Conservation (phyloP, 2,888 invertebrate genomes). For the Onchidella celtica region DNA sequence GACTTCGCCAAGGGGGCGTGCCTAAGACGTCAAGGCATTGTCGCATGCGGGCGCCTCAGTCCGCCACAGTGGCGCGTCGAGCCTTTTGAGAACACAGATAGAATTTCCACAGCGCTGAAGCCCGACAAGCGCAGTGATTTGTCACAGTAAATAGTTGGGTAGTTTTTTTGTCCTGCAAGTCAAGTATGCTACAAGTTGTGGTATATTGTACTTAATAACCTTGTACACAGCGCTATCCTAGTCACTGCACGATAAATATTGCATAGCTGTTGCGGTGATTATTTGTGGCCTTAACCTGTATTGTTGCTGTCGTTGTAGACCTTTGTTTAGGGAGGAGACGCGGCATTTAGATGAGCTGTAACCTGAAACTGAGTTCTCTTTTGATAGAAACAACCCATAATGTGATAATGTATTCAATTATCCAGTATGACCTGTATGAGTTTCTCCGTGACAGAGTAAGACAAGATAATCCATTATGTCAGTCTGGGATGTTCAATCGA, state of each 20-base stretch:
- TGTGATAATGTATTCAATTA: too few relatives aligned
- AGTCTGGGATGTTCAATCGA: too few relatives aligned
- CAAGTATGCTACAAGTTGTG: neutral
- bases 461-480: too few relatives aligned
- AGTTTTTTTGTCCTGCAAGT: neutral
- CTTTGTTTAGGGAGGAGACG: too few relatives aligned
- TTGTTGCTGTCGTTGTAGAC: too few relatives aligned
- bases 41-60: neutral
- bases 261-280: too few relatives aligned
- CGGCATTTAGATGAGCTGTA: too few relatives aligned
- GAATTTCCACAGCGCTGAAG: slow-evolving; percentile 20
- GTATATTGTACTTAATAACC: slow-evolving; percentile 10
- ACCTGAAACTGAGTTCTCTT: too few relatives aligned
- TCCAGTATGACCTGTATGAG: too few relatives aligned
- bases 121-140: slow-evolving; percentile 30
- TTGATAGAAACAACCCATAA: neutral
- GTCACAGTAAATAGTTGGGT: slow-evolving; percentile 37
- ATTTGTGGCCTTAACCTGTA: too few relatives aligned
- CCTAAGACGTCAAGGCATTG: slow-evolving; percentile 10
- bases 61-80: slow-evolving; percentile 30
- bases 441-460: too few relatives aligned
- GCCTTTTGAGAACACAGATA: slow-evolving; percentile 1
- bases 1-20: slow-evolving; percentile 20
- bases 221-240: neutral
- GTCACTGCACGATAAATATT: too few relatives aligned